Conservation (phyloP, 2,113 vertebrate species). For the Electrona antarctica region DNA sequence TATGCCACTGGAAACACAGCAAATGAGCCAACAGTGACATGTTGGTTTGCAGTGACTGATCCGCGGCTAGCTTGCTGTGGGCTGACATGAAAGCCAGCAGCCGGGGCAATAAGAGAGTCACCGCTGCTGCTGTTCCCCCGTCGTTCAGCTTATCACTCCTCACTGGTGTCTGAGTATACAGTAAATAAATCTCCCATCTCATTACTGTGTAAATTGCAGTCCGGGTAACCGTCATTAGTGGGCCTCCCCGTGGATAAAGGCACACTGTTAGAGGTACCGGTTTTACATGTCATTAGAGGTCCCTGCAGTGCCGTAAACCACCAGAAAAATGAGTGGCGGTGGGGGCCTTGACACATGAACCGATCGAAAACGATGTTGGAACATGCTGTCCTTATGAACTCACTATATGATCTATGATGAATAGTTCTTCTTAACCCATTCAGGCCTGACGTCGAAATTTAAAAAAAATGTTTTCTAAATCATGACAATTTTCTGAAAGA, state of each 20-base stretch:
- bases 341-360: constrained; percentile 35
- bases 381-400: constrained; percentile 9
- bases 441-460: neutral
- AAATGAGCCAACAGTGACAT: neutral
- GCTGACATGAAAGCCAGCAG: constrained; percentile 29
- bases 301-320: constrained; percentile 56
- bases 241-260: constrained; percentile 59
- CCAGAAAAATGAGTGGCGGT: constrained; percentile 41
- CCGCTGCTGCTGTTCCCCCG: constrained; percentile 23
- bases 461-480: neutral
- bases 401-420: neutral
- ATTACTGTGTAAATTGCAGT: constrained; percentile 70
- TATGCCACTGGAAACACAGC: too few relatives aligned
- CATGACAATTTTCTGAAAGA: too few relatives aligned
- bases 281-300: constrained; percentile 44
- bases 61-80: neutral
- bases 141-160: constrained; percentile 56
- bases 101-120: constrained; percentile 38
- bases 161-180: constrained; percentile 49
- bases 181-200: constrained; percentile 67
- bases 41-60: neutral
- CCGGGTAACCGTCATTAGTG: constrained; percentile 67
- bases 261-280: constrained; percentile 54
- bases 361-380: constrained; percentile 21
- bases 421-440: neutral